Percentiles rank a stretch among this genome's conserved stretches.
Conservation (phyloP, 2,113 vertebrate species). For the Telmatochromis sp. region DNA sequence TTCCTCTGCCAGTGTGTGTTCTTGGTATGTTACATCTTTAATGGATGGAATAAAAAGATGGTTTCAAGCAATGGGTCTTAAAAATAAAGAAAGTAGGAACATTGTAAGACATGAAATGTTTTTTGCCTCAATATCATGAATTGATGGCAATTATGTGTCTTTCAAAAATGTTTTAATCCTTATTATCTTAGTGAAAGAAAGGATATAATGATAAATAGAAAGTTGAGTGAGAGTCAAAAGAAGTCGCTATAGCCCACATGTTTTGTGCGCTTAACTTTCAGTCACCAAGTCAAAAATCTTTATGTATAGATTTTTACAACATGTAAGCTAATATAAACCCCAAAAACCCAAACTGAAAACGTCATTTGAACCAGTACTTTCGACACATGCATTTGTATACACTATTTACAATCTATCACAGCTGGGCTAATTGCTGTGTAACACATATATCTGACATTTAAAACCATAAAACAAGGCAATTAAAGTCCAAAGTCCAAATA, state of each 20-base stretch:
- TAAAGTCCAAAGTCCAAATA: background rate
- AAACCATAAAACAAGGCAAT: background rate
- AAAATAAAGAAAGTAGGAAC: background rate
- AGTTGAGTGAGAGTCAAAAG: background rate
- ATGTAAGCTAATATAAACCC: background rate
- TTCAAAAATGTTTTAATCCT: background rate
- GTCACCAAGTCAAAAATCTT: background rate
- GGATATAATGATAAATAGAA: background rate
- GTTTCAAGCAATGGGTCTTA: background rate
- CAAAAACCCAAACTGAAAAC: background rate
- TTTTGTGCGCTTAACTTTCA: background rate
- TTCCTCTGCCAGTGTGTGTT: background rate
- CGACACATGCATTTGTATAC: background rate
- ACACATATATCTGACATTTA: background rate
- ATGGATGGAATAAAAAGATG: background rate
- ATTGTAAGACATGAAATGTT: background rate
- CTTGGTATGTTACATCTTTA: background rate
- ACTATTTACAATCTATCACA: background rate
- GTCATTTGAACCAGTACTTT: background rate
- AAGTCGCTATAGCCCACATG: rapidly evolving
- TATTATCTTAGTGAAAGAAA: background rate
- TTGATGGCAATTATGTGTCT: background rate
- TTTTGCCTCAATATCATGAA: background rate
- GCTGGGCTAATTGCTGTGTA: background rate
- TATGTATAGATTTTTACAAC: background rate